Base-by-base conservation (phyloP, 2,797 vertebrate genomes). In the Galago senegalensis region DNA sequence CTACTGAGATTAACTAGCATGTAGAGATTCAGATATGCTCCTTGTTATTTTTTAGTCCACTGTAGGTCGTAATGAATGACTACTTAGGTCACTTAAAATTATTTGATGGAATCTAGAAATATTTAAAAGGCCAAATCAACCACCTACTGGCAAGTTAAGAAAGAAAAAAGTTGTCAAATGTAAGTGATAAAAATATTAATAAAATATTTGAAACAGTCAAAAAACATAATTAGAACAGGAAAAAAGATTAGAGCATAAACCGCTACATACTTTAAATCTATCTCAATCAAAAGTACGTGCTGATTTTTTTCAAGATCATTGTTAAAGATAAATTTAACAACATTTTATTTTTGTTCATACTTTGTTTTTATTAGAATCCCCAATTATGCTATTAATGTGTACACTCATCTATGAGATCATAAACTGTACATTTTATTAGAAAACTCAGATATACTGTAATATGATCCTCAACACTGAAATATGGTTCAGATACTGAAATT, bases 361-460 rank as follows among this genome's bases (percentile, higher is more conserved):
- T 65, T 95, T 11, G 34, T 4, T 92, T 76, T 53, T 82, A 25
- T 81, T 89, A 96, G 56, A 96, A 16, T 34, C 18, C 0, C 0
- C 4, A 53, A 10, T 70, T 69, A 77, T 85, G 9, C 46, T 96
- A 87, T 20, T 91, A 80, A 43, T 2, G 73, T 56, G 85, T 27
- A 31, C 16, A 0, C 29, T 88, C 82, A 80, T 89, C 14, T 82
- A 7, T 1, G 40, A 89, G 2, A n/a, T 85, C 69, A 91, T 53
- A 97, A 93, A 94, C 1, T 90, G 40, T 67, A 89, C 87, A 72
- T 56, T 60, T 92, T 86, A 63, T 63, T 90, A 70, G 56, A 81
- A 18, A 77, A 87, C 5, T 79, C 5, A 61, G 10, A 69, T 56
- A 63, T 77, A 82, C 56, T 85, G 96, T 56, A 29, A 12, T 29